Conservation (phyloP, 2,113 vertebrate genomes). For the Nestor notabilis region DNA sequence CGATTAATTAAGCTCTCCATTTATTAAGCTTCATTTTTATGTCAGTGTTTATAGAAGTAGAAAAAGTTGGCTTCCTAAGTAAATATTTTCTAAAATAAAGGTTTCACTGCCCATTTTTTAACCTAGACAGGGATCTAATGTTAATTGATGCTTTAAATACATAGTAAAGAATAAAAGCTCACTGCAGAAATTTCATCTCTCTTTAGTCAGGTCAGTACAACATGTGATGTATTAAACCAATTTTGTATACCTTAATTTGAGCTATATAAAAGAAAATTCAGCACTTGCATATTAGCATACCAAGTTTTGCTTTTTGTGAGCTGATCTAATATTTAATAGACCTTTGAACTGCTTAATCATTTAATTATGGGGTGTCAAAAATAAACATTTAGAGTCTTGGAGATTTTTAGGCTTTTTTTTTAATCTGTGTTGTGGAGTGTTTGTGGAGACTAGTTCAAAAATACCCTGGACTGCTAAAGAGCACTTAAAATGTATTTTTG, state of each 20-base stretch:
- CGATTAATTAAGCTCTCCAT: not conserved
- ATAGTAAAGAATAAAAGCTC: not conserved
- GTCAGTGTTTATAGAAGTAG: not conserved
- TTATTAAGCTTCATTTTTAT: not conserved
- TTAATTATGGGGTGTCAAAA: not conserved
- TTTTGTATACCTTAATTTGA: not conserved
- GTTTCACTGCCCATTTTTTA: not conserved
- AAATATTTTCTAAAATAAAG: not conserved
- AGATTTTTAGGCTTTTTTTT: not conserved
- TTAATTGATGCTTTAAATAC: not conserved
- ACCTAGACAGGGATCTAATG: not conserved
- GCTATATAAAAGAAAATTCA: not conserved
- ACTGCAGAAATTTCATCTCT: not conserved
- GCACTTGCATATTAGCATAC: not conserved
- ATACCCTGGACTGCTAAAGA: not conserved
- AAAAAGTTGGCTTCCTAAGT: not conserved
- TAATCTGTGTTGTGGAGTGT: not conserved
- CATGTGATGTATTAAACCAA: not conserved
- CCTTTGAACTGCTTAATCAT: not conserved
- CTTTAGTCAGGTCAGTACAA: not conserved
- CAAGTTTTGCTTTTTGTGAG: not conserved
- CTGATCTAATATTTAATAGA: not conserved
- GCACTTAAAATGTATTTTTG: not conserved
- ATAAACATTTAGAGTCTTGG: not conserved
- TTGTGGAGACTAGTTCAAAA: not conserved